These are phyloP conservation scores for Forbesichthys papilliferus DNA, from an alignment of 2,113 vertebrate species.

Conservation along the genomic window DNA sequence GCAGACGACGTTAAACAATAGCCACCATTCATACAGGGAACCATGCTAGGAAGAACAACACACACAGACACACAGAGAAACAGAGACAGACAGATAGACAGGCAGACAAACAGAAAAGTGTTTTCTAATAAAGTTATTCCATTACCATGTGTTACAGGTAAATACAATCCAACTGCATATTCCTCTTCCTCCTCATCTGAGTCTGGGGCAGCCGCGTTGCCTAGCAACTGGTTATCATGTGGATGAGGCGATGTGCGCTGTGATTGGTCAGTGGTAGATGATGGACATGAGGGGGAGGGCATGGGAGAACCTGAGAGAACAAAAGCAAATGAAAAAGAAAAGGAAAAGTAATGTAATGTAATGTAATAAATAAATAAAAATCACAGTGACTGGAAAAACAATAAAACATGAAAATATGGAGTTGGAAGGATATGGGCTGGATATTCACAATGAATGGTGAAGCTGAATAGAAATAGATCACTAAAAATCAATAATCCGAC, in stretches of 20 bases:
- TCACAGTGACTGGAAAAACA: background rate
- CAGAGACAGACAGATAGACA: background rate
- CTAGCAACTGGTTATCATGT: conserved; percentile 61
- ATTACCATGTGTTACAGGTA: conserved; percentile 68
- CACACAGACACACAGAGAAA: background rate
- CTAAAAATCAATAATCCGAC: too few relatives aligned
- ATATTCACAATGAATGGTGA: too few relatives aligned
- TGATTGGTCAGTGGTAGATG: conserved; percentile 72
- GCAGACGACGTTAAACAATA: conserved; percentile 11
- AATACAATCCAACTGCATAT: conserved; percentile 61
- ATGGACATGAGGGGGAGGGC: conserved; percentile 67
- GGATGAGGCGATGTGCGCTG: conserved; percentile 56
- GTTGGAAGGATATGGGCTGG: background rate
- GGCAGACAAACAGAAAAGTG: background rate
- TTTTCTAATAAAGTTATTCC: conserved; percentile 6
- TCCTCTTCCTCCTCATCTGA: conserved; percentile 55
- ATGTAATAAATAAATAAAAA: conserved; percentile 2
- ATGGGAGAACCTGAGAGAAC: conserved; percentile 68
- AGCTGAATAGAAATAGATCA: too few relatives aligned
- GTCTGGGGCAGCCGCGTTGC: conserved; percentile 42
- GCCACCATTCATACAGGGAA: background rate
- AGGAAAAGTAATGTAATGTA: conserved; percentile 26
- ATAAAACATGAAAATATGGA: conserved; percentile 8
- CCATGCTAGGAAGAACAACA: background rate
- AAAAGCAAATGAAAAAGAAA: conserved; percentile 27